A percentile compares a stretch with the other conserved stretches of the same genome.
Conservation (phyloP, 2,113 vertebrate genomes). For the Psephotus haematonotus region DNA sequence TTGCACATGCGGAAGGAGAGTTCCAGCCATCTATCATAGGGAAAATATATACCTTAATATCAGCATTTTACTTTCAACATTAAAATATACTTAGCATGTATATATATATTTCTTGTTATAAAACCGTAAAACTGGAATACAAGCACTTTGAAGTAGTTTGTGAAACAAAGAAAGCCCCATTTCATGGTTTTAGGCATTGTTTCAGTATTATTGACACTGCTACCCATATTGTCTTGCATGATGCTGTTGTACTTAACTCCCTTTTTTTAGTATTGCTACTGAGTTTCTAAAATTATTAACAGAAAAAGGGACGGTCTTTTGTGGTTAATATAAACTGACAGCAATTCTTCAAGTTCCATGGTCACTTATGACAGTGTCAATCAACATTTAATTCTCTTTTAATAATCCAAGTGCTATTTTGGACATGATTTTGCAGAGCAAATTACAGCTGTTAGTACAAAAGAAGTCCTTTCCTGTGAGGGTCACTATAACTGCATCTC, state of each 20-base stretch:
- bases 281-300: background rate
- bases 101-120: background rate
- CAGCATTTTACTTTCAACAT: background rate
- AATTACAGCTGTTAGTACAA: background rate
- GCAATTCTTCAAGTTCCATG: background rate
- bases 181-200: background rate
- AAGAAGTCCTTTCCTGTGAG: background rate
- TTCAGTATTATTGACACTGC: background rate
- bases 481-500: background rate
- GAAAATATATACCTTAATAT: background rate
- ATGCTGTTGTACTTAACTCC: background rate
- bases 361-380: background rate
- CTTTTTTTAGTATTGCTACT: background rate
- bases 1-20: background rate
- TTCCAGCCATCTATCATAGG: slow-evolving; percentile 18
- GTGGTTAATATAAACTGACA: background rate
- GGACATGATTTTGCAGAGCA: background rate
- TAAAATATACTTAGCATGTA: background rate
- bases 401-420: background rate
- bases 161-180: background rate
- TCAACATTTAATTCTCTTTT: background rate
- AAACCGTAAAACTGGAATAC: background rate
- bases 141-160: background rate
- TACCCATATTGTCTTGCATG: background rate
- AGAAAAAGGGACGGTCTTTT: background rate